Evolutionary conservation across 2,113 vertebrate species (phyloP).

Genomic region (Etheostoma spectabile): DNA sequence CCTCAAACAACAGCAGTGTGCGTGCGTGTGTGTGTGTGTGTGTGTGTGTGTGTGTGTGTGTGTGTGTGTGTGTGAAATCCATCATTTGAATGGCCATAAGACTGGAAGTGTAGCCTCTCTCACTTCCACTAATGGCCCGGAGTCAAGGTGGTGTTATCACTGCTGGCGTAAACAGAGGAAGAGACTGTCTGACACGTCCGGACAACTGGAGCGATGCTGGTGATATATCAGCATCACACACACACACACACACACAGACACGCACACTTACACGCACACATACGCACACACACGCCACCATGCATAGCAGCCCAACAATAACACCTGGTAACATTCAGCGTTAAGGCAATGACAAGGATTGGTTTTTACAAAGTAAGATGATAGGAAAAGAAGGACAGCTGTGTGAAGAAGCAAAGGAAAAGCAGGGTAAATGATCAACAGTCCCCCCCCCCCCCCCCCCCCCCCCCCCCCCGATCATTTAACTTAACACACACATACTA

Average conservation of each 20-base stretch:
- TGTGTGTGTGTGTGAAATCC: conserved; percentile 20
- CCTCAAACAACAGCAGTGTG: conserved; percentile 9
- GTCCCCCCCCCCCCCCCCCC: too few relatives aligned
- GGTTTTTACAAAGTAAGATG: too few relatives aligned
- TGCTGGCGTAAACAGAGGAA: conserved; percentile 4
- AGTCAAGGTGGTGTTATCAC: background rate
- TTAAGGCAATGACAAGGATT: too few relatives aligned
- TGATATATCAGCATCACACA: background rate
- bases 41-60: background rate
- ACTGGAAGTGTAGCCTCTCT: background rate
- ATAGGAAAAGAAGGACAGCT: too few relatives aligned
- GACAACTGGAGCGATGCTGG: background rate
- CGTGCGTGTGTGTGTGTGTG: background rate
- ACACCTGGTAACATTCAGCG: background rate
- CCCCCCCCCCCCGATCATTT: too few relatives aligned
- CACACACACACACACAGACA: background rate
- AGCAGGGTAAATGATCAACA: too few relatives aligned
- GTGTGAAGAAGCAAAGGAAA: too few relatives aligned
- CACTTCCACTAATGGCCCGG: background rate
- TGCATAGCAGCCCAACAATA: background rate
- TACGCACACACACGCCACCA: background rate
- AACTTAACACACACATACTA: too few relatives aligned
- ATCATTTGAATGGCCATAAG: conserved; percentile 47
- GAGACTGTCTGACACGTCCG: conserved; percentile 17
- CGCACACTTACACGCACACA: background rate